Base-by-base conservation (phyloP, 2,888 invertebrate species). In the Rugalucina vietnamica region DNA sequence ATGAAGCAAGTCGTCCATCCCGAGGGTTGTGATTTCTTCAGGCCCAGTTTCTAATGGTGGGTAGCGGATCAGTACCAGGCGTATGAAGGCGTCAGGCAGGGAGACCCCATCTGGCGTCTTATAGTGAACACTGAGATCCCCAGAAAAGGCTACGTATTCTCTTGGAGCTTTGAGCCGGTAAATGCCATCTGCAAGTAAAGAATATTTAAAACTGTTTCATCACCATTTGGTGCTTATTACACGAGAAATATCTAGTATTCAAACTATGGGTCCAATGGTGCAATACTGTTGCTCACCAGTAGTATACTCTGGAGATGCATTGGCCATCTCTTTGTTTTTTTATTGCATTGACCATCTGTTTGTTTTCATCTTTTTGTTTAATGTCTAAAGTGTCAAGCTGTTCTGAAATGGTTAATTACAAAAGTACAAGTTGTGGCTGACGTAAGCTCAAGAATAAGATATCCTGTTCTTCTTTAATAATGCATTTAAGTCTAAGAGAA, bases 131-230 rank as follows among this genome's bases (percentile, higher is more conserved):
- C 85, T 79, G 10, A 94, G 89, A 83, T 92, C 91, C 5, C 92
- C 91, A n/a, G 91, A 88, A 79, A 93, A 93, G 24, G 91, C 92
- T 5, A 89, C 86, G 86, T 94, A 93, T 32, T 88, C 87, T 18
- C 76, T 34, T 1, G 92, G 92, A 10, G 91, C 88, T 0, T 77
- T 86, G 36, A 94, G 81, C n/a, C 80, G 82, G 81, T 92, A 93
- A 1, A 80, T 39, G 43, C 86, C 77, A 69, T 84, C 93, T 93
- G 90, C 78, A 91, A 91, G 76, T 32, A 81, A 79, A 84, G 65
- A 78, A 71, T 18, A 24, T 37, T 79, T 0, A 3, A 2, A 36
- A 60, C 39, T n/a, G 43, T 8, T 43, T 10, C 21, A n/a, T 18
- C 54, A 54, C 4, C 4, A 18, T 54, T 57, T 21, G 1, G 3